Conservation (phyloP, 92 coral and sea anemone genomes). For the Ricordea florida region DNA sequence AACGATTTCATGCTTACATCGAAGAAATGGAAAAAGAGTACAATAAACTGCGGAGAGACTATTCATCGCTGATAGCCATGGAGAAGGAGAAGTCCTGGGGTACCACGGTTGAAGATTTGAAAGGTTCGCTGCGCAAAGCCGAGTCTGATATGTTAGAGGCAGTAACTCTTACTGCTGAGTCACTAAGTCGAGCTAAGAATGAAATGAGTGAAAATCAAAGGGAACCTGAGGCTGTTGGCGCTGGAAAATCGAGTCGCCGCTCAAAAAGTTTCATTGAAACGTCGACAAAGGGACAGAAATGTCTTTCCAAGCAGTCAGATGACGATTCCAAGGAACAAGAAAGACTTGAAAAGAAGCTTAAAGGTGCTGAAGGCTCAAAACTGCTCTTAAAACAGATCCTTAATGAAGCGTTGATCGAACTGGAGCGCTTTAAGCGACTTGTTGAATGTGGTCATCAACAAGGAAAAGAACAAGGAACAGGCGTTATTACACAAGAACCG, state of each 20-base stretch:
- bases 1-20: conserved; percentile 45
- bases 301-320: conserved; percentile 23
- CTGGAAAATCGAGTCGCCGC: background rate
- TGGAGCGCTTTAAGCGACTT: conserved; percentile 48
- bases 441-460: conserved; percentile 8
- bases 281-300: conserved; percentile 37
- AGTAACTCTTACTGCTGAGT: conserved; percentile 47
- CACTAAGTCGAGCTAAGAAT: conserved; percentile 46
- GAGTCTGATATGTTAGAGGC: conserved; percentile 69
- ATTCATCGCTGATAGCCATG: conserved; percentile 29
- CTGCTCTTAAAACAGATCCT: conserved; percentile 37
- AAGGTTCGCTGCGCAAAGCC: conserved; percentile 56
- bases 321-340: conserved; percentile 41
- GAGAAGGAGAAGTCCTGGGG: conserved; percentile 52
- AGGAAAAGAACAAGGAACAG: background rate
- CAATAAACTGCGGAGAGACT: conserved; percentile 52
- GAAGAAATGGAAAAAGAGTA: conserved; percentile 59
- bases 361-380: conserved; percentile 35
- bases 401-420: conserved; percentile 28
- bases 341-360: conserved; percentile 33
- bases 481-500: background rate
- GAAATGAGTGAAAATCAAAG: conserved; percentile 11
- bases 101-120: conserved; percentile 57
- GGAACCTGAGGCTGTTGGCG: background rate
- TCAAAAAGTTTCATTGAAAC: conserved; percentile 5